These are phyloP conservation scores for Elephas maximus DNA, from an alignment of 2,113 vertebrate genomes.

Conservation along the genomic window DNA sequence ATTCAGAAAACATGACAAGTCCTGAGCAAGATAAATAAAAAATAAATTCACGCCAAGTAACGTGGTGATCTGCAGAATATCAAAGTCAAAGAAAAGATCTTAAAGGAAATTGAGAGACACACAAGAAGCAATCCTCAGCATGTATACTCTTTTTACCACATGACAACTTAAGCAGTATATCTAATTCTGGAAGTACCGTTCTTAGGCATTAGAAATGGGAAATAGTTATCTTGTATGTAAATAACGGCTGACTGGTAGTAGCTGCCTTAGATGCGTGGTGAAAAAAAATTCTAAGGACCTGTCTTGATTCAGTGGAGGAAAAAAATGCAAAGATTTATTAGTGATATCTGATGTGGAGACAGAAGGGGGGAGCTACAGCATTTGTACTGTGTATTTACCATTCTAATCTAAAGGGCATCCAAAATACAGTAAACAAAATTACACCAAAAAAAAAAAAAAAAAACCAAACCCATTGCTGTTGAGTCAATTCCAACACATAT, in stretches of 20 bases:
- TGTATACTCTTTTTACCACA: neutral
- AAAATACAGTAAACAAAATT: neutral
- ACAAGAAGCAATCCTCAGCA: neutral
- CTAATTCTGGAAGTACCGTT: conserved; percentile 15
- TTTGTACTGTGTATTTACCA: neutral
- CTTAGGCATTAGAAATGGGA: neutral
- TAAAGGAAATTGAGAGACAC: neutral
- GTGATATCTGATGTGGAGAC: neutral
- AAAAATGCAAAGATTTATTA: neutral
- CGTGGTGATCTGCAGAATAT: neutral
- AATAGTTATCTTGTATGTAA: neutral
- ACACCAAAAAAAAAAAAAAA: neutral
- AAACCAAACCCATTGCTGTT: too few species aligned
- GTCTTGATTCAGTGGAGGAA: neutral
- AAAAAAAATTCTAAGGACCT: conserved; percentile 8
- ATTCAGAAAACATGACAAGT: neutral
- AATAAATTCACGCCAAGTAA: neutral
- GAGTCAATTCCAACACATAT: too few species aligned
- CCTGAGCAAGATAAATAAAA: neutral
- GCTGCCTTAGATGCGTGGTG: neutral
- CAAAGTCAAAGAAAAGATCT: neutral
- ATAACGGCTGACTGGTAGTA: neutral
- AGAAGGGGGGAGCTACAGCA: neutral
- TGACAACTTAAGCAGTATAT: neutral
- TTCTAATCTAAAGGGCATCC: neutral